These are phyloP conservation scores for Ophion slaviceki DNA, from an alignment of 2,888 invertebrate species.

Conservation along the genomic window DNA sequence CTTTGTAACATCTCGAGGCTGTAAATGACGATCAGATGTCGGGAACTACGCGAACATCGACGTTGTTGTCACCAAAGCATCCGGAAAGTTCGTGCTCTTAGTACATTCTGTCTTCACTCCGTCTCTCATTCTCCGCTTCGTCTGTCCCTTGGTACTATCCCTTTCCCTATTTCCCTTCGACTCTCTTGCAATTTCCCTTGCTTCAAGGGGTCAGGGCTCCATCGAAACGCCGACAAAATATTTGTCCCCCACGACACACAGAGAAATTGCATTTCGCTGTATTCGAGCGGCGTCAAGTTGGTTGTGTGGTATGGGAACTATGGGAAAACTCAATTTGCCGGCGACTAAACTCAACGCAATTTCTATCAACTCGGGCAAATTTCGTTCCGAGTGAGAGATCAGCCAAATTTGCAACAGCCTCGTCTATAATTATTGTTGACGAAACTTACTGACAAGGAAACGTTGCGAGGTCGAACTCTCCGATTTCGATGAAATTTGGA, in stretches of 20 bases:
- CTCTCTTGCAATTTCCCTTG: constrained; percentile 5
- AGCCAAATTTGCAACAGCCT: too few species aligned
- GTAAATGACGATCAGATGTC: constrained; percentile 64
- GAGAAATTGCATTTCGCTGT: constrained; percentile 53
- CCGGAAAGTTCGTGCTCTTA: constrained; percentile 65
- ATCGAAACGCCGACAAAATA: constrained; percentile 53
- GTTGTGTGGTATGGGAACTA: neutral
- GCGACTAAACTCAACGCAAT: constrained; percentile 6
- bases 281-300: constrained; percentile 6
- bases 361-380: neutral
- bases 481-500: too few species aligned
- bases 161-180: constrained; percentile 11
- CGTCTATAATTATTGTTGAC: too few species aligned
- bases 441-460: neutral
- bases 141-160: constrained; percentile 16
- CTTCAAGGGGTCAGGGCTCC: constrained; percentile 28
- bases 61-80: constrained; percentile 57
- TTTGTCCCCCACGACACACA: constrained; percentile 49
- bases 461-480: too few species aligned
- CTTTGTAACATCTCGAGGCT: constrained; percentile 38
- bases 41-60: constrained; percentile 19
- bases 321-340: constrained; percentile 7
- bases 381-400: too few species aligned
- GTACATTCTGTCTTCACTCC: neutral
- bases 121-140: neutral